Conservation (phyloP, 2,888 invertebrate species). For the Girardia tigrina region DNA sequence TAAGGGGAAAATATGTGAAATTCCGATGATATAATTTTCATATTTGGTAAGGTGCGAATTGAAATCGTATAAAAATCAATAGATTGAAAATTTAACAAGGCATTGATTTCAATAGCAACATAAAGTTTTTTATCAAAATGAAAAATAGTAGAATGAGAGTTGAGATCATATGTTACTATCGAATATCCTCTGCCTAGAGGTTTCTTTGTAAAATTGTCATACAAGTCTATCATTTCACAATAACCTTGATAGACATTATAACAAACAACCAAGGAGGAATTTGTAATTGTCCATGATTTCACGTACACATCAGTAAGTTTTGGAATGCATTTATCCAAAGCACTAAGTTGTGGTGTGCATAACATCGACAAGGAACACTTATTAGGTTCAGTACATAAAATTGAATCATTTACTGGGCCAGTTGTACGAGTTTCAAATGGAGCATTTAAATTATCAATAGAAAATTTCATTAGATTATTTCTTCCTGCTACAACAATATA, state of each 20-base stretch:
- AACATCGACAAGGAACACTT: neutral
- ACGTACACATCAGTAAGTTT: neutral
- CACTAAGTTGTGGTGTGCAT: neutral
- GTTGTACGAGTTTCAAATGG: neutral
- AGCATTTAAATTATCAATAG: neutral
- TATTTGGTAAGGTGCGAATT: neutral
- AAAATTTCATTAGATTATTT: neutral
- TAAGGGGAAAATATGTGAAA: neutral
- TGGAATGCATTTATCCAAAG: neutral
- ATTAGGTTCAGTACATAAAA: neutral
- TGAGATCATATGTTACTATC: neutral
- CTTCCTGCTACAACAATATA: neutral
- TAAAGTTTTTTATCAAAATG: neutral
- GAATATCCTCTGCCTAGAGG: neutral
- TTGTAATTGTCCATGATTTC: neutral
- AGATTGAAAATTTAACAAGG: neutral
- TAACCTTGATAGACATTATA: neutral
- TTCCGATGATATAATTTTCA: neutral
- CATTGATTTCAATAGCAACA: neutral
- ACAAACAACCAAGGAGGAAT: neutral
- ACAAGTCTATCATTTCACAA: neutral
- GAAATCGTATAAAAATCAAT: neutral
- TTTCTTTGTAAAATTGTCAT: neutral
- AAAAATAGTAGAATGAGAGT: conserved; percentile 23
- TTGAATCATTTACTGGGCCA: neutral